Conservation (phyloP, 2,797 vertebrate genomes). For the Enteromius afrohamiltoni region DNA sequence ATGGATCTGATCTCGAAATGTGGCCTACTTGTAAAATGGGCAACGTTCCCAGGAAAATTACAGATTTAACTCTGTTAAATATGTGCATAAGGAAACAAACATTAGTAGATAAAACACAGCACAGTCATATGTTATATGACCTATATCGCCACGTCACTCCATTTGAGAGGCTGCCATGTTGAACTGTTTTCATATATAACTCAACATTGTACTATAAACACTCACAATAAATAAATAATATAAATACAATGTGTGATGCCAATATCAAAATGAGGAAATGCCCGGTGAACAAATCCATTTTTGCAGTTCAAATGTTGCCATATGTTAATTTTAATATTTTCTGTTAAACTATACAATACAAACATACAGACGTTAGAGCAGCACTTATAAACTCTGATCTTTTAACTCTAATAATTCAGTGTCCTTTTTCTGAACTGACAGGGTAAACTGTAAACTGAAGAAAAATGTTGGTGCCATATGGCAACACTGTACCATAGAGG, state of each 20-base stretch:
- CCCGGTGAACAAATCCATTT: background rate
- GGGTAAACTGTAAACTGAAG: background rate
- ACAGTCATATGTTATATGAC: background rate
- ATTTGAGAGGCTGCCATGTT: background rate
- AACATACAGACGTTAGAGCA: background rate
- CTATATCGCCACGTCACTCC: background rate
- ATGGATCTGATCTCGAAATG: conserved; percentile 27
- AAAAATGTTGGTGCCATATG: background rate
- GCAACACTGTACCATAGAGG: background rate
- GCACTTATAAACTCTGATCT: background rate
- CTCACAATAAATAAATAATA: background rate
- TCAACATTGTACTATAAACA: background rate
- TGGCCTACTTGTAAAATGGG: conserved; percentile 4
- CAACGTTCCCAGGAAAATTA: background rate
- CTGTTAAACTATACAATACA: background rate
- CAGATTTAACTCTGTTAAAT: conserved; percentile 5
- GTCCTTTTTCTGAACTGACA: background rate
- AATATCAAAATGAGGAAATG: background rate
- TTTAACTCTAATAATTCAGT: background rate
- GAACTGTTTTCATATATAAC: background rate
- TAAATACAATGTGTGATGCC: background rate
- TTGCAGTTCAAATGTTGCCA: background rate
- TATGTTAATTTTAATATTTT: background rate
- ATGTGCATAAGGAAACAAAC: conserved; percentile 2
- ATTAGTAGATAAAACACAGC: background rate